Percentiles rank a stretch among this genome's conserved stretches.
phyloP scores from a whole-genome alignment of 1,140 invertebrate species.

The Elysia chlorotica region DNA sequence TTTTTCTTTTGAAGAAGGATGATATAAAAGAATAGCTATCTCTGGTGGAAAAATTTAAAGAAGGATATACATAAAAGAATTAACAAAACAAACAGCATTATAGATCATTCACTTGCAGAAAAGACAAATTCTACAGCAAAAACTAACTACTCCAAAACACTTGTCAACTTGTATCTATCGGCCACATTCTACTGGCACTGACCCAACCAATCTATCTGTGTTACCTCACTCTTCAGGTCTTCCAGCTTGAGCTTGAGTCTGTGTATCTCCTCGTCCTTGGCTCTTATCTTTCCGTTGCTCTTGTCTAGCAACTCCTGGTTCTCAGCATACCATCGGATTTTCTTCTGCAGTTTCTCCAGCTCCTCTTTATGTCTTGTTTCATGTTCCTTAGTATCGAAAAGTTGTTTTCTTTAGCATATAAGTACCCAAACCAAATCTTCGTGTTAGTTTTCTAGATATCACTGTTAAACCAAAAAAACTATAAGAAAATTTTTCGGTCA shows the following conservation, averaged over 20 bases:
- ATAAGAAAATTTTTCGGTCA: too few species aligned
- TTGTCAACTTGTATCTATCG: too few species aligned
- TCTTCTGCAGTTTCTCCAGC: constrained; percentile 46
- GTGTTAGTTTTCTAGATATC: too few species aligned
- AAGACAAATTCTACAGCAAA: background rate
- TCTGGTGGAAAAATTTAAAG: background rate
- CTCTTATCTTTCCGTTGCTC: constrained; percentile 39
- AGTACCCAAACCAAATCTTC: too few species aligned
- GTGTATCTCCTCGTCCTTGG: constrained; percentile 50
- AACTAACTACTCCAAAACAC: too few species aligned
- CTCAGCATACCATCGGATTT: constrained; percentile 58
- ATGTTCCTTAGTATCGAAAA: constrained; percentile 30
- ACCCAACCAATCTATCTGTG: too few species aligned
- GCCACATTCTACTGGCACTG: too few species aligned
- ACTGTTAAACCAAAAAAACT: too few species aligned
- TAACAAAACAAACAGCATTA: background rate
- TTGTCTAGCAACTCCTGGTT: constrained; percentile 58
- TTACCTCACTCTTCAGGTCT: constrained; percentile 53
- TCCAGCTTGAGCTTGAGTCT: constrained; percentile 51
- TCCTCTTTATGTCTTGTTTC: constrained; percentile 48
- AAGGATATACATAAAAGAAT: background rate
- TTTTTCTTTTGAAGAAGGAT: too few species aligned
- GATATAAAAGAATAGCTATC: too few species aligned
- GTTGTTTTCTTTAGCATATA: background rate
- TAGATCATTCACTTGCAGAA: background rate